Evolutionary conservation across 2,113 vertebrate genomes (phyloP), one percentile per base, ranked within the genome.

Genomic region (Phocoena phocoena): DNA sequence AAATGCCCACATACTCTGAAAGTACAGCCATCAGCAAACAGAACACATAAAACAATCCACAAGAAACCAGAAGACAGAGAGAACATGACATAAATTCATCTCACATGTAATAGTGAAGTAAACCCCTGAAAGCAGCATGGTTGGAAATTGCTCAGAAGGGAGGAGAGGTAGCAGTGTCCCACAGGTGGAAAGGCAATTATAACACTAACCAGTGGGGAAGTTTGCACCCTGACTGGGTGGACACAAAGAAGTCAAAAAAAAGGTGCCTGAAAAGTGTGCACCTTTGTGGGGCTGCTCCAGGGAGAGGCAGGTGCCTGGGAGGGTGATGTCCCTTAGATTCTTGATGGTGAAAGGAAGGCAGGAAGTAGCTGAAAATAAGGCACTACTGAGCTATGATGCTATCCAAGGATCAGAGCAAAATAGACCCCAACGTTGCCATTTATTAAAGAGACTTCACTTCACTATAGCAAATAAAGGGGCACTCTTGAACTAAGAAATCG

Each of bases 181-280:
- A 6, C 15, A 11, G 36, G 36, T 5, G 0, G 60, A 2, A 44
- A 36, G 36, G 41, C 20, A 23, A 6, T 26, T 18, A 2, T n/a
- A 6, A 44, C 17, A 3, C 10, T 44, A 41, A 20, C 9, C 25
- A 14, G 38, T 1, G 8, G n/a, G 62, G 60, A 31, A 20, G 17
- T 21, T 10, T 21, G 60, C 10, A 4, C 38, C 9, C 38, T 21
- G 6, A 17, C 9, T 63, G 9, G 5, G 25, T 18, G 41, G 26
- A 11, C 13, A 41, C 25, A 18, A 18, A 41, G 58, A 63, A 33
- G 79, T 38, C 18, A 18, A 83, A 63, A 47, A 15, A 28, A 21
- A 2, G 60, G 6, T 47, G 60, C 6, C 31, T 6, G 36, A 20
- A 7, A 63, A 31, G 26, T 1, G 4, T 25, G 6, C 8, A 15